Percentiles rank a stretch among this genome's conserved stretches.
phyloP scores from a whole-genome alignment of 2,888 invertebrate species.

The Melolontha melolontha region DNA sequence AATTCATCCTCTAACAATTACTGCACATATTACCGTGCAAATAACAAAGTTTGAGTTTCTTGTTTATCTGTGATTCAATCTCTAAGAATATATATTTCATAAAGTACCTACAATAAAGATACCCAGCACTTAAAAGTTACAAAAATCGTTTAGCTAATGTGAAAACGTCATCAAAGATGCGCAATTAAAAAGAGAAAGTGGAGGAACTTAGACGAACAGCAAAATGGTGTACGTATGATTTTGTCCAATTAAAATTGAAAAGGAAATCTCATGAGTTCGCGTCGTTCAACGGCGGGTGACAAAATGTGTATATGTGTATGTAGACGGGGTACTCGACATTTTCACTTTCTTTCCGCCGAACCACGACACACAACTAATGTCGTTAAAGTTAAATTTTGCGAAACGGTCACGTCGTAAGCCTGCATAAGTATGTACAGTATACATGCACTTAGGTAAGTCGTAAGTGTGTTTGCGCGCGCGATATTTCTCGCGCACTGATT shows the following conservation, averaged over 20 bases:
- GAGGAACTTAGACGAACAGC: constrained; percentile 27
- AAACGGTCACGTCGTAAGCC: constrained; percentile 35
- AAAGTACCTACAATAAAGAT: no score
- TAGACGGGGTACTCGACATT: constrained; percentile 43
- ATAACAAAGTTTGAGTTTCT: no score
- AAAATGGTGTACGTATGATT: constrained; percentile 36
- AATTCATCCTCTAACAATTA: no score
- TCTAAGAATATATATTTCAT: no score
- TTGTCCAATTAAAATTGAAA: constrained; percentile 42
- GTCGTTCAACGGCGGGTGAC: constrained; percentile 35
- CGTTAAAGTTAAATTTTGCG: constrained; percentile 41
- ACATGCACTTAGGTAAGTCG: constrained; percentile 5
- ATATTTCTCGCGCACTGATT: constrained; percentile 46
- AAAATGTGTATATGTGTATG: constrained; percentile 23
- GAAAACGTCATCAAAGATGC: constrained; percentile 11
- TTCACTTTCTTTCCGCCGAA: constrained; percentile 50
- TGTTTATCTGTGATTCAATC: no score
- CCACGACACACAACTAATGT: constrained; percentile 46
- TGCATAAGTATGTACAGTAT: constrained; percentile 1
- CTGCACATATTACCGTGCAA: no score
- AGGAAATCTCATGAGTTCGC: constrained; percentile 31
- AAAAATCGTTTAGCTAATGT: neutral
- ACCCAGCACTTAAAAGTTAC: no score
- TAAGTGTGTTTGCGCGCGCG: constrained; percentile 26
- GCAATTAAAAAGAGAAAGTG: constrained; percentile 35